Conservation (phyloP, 2,888 invertebrate species). For the Spilarctia lutea region DNA sequence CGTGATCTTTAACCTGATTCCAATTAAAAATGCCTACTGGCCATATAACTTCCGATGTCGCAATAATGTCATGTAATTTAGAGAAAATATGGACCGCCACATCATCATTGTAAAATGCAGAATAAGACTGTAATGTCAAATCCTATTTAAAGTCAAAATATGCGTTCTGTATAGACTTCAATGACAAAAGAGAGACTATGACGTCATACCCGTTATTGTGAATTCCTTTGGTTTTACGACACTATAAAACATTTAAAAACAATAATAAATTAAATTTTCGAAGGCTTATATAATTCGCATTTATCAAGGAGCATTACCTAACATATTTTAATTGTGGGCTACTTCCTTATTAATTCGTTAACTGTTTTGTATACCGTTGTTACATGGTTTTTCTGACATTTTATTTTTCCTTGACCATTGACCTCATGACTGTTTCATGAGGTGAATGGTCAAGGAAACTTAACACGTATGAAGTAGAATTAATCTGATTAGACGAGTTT, state of each 20-base stretch:
- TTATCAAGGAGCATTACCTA: constrained; percentile 1
- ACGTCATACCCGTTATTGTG: background rate
- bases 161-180: background rate
- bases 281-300: background rate
- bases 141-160: background rate
- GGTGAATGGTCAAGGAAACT: no score
- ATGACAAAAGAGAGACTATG: background rate
- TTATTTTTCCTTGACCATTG: background rate
- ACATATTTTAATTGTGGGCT: background rate
- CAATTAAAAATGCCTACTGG: background rate
- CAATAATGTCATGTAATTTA: background rate
- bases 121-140: background rate
- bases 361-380: background rate
- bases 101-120: background rate
- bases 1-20: background rate
- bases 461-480: background rate
- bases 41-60: background rate
- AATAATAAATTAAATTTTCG: background rate
- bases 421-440: background rate
- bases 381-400: background rate
- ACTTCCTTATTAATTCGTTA: background rate
- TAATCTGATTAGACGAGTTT: background rate
- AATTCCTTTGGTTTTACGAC: background rate
- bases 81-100: background rate
- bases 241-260: background rate